Conservation (phyloP, 2,888 invertebrate genomes). For the Coronaproctus castanopsis region DNA sequence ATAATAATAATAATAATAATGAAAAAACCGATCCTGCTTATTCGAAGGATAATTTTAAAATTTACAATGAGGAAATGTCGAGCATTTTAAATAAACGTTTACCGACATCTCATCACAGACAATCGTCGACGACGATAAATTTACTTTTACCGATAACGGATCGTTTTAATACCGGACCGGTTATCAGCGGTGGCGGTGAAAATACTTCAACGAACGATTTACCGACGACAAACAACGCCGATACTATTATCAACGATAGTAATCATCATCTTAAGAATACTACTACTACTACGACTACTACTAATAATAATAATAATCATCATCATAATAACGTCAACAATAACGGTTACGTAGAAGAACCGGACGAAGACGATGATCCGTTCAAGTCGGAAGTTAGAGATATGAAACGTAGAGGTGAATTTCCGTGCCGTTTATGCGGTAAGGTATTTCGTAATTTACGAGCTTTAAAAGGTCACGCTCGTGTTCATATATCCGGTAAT, state of each 20-base stretch:
- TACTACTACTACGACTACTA: no score
- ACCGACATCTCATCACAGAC: background rate
- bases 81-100: background rate
- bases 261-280: background rate
- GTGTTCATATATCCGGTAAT: constrained; percentile 54
- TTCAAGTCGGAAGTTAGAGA: constrained; percentile 22
- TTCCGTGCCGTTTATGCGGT: constrained; percentile 73
- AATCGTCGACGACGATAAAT: background rate
- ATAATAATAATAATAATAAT: no score
- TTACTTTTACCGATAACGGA: background rate
- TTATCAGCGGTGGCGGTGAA: no score
- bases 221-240: background rate
- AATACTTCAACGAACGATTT: no score
- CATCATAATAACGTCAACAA: no score
- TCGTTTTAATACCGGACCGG: background rate
- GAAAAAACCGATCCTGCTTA: no score
- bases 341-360: background rate
- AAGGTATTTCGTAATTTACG: constrained; percentile 72
- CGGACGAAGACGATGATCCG: constrained; percentile 8
- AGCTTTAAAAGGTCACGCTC: constrained; percentile 75
- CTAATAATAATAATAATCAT: no score
- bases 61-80: background rate
- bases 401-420: constrained; percentile 74
- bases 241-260: background rate
- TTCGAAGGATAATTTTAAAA: no score